Conservation (phyloP, 2,113 vertebrate species). For the Mustelus asterias region DNA sequence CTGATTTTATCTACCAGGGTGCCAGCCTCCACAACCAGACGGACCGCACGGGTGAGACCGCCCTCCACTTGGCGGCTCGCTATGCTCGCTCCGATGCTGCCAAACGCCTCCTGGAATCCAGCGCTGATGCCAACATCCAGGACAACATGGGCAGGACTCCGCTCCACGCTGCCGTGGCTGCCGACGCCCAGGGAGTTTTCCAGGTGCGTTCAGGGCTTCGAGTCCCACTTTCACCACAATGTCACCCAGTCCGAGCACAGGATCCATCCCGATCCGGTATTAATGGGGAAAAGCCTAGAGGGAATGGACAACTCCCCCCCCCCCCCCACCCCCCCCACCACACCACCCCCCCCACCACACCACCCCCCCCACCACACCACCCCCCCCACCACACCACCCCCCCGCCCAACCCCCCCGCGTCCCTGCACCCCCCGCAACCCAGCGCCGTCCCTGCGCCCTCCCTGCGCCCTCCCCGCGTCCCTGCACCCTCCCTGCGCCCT, state of each 20-base stretch:
- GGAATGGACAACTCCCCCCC: background rate
- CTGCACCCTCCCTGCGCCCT: too few species aligned
- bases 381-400: too few species aligned
- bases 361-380: too few species aligned
- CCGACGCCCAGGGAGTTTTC: conserved; percentile 91
- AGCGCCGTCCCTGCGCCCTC: too few species aligned
- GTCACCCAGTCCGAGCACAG: background rate
- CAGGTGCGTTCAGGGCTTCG: conserved; percentile 62
- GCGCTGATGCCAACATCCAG: conserved; percentile 89
- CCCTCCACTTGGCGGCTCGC: conserved; percentile 87
- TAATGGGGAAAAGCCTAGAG: background rate
- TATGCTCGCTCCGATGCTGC: conserved; percentile 92
- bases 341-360: too few species aligned
- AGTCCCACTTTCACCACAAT: background rate
- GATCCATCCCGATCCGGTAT: too few species aligned
- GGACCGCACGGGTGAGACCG: conserved; percentile 90
- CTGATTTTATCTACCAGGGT: conserved; percentile 93
- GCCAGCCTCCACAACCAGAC: conserved; percentile 97
- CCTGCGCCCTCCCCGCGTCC: too few species aligned
- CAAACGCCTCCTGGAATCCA: conserved; percentile 92
- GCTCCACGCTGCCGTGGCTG: conserved; percentile 83
- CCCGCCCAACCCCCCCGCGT: too few species aligned
- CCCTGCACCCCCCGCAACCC: too few species aligned
- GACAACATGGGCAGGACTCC: conserved; percentile 97
- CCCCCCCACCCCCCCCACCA: too few species aligned